phyloP scores from a whole-genome alignment of 2,113 vertebrate species.

The Triplophysa dalaica region DNA sequence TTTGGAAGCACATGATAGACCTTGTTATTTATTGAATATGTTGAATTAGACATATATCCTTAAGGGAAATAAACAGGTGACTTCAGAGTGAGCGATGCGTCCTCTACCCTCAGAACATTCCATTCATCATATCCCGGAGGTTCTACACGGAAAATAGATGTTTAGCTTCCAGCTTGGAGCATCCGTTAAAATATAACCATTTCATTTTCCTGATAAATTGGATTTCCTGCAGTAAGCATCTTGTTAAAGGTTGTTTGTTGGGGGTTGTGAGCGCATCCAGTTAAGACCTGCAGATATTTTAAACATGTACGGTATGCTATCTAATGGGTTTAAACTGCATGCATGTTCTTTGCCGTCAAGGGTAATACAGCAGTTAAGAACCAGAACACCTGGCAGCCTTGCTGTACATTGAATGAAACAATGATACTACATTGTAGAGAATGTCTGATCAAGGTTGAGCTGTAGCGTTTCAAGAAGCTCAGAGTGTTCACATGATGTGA shows the following conservation, averaged over 20 bases:
- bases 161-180: constrained; percentile 51
- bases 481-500: background rate
- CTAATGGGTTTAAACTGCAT: background rate
- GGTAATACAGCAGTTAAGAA: background rate
- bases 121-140: constrained; percentile 75
- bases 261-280: background rate
- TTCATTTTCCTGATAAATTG: constrained; percentile 4
- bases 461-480: background rate
- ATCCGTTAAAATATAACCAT: constrained; percentile 55
- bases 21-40: constrained; percentile 61
- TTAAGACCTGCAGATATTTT: background rate
- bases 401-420: background rate
- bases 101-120: constrained; percentile 73
- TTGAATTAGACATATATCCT: constrained; percentile 63
- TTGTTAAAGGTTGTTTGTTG: background rate
- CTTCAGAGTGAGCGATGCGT: constrained; percentile 67
- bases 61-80: constrained; percentile 69
- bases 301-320: background rate
- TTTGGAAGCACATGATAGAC: constrained; percentile 50
- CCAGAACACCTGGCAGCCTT: background rate
- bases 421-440: background rate
- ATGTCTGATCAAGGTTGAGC: background rate
- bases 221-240: constrained; percentile 1
- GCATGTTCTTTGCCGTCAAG: background rate
- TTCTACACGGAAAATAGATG: constrained; percentile 55